Conservation (phyloP, 2,113 vertebrate genomes). For the Callipepla squamata region DNA sequence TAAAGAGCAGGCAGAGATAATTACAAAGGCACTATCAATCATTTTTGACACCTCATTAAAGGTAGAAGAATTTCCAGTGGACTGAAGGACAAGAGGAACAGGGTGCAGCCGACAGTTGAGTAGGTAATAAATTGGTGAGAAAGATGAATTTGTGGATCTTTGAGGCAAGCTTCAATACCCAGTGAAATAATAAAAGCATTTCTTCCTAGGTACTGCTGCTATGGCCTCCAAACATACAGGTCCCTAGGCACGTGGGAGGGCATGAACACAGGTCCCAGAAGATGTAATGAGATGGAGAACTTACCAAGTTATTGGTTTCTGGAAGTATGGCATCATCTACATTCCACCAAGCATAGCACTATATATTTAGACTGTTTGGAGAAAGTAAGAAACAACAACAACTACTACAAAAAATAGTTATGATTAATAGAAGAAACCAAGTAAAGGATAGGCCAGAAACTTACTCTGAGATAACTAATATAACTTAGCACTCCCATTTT, state of each 20-base stretch:
- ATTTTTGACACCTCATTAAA: conserved; percentile 61
- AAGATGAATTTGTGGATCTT: not conserved
- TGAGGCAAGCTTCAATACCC: not conserved
- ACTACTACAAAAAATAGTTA: not conserved
- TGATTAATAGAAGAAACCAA: not conserved
- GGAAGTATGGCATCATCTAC: not conserved
- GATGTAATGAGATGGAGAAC: not conserved
- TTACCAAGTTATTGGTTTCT: not conserved
- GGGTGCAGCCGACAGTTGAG: conserved; percentile 9
- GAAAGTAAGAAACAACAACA: not conserved
- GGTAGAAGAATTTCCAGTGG: conserved; percentile 36
- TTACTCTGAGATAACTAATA: not conserved
- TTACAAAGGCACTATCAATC: conserved; percentile 34
- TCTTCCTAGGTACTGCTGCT: not conserved
- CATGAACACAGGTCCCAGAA: not conserved
- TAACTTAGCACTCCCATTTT: not conserved
- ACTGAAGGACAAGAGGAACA: conserved; percentile 48
- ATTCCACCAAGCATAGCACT: not conserved
- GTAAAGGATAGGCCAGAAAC: not conserved
- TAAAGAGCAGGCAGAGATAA: conserved; percentile 33
- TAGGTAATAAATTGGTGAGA: conserved; percentile 5
- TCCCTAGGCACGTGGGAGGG: not conserved
- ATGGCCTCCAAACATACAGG: not conserved
- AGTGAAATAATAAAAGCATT: not conserved
- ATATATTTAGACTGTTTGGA: not conserved